Base-by-base conservation (phyloP, 2,797 vertebrate genomes). In the Thalassophryne amazonica region DNA sequence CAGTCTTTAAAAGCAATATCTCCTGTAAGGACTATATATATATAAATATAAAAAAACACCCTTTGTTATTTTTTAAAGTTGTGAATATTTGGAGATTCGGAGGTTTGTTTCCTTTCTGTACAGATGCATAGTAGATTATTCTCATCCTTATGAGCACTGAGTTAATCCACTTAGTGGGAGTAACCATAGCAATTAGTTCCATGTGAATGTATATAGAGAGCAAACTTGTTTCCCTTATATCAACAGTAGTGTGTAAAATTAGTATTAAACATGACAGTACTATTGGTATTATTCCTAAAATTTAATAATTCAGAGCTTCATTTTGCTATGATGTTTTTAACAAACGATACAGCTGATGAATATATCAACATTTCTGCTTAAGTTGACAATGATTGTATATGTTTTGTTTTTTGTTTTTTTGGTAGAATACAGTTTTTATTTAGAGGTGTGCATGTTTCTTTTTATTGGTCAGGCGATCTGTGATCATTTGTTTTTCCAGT, bases 1-100 rank as follows among this genome's bases (percentile, higher is more conserved):
- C 83, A 83, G 81, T 86, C 84, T 88, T 82, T 80, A 79, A 84
- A 89, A 90, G 87, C 87, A 90, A 89, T 89, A 90, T 86, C 65
- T 86, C 83, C 69, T 69, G 62, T 66, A 83, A 85, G 82, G 81
- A 81, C 79, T 83, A 77, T 76, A 70, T 74, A n/a, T n/a, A n/a
- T n/a, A n/a, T n/a, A n/a, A n/a, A n/a, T n/a, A n/a, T n/a, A n/a
- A n/a, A 76, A 65, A 60, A 66, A 83, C 73, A 85, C 82, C 56
- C 28, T 60, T 67, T 60, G 39, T 63, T 57, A 14, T 69, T 49
- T 54, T 76, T 52, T 55, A 34, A 49, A 76, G 60, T 82, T 78
- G 78, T 83, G 67, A 83, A 81, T 77, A 88, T 78, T 55, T 53
- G 57, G 73, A 54, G 65, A 59, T 67, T 30, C n/a, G 50, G 64